Evolutionary conservation across 2,888 invertebrate species (phyloP).

Genomic region (Geophilus truncorum): DNA sequence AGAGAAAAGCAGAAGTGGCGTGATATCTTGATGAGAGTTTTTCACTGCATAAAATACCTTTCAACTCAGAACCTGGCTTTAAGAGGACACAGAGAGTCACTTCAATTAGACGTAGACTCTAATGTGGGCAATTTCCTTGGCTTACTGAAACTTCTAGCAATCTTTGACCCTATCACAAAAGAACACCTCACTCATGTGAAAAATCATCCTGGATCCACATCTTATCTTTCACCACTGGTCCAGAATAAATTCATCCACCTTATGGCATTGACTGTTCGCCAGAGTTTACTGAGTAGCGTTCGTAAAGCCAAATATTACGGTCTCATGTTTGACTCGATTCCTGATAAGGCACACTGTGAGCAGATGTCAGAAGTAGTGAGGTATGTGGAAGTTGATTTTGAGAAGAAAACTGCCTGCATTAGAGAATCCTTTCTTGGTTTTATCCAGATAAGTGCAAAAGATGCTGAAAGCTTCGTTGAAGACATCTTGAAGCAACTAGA

Average conservation of each 20-base stretch:
- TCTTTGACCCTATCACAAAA: background rate
- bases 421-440: slow-evolving; percentile 18
- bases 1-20: background rate
- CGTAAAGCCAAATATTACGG: background rate
- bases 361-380: background rate
- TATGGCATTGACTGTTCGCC: background rate
- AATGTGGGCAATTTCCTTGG: background rate
- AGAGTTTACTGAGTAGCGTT: background rate
- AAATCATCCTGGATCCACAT: background rate
- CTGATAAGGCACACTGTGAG: background rate
- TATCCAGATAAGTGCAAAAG: background rate
- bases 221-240: background rate
- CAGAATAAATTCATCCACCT: background rate
- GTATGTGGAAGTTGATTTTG: slow-evolving; percentile 23
- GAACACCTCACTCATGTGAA: background rate
- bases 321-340: background rate
- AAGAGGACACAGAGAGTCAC: background rate
- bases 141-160: background rate
- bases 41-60: background rate
- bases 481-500: background rate
- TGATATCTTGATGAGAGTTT: background rate
- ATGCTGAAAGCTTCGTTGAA: background rate
- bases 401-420: background rate
- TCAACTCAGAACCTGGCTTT: background rate
- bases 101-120: background rate